Conservation (phyloP, 2,888 invertebrate genomes). For the Tiliacea citrago region DNA sequence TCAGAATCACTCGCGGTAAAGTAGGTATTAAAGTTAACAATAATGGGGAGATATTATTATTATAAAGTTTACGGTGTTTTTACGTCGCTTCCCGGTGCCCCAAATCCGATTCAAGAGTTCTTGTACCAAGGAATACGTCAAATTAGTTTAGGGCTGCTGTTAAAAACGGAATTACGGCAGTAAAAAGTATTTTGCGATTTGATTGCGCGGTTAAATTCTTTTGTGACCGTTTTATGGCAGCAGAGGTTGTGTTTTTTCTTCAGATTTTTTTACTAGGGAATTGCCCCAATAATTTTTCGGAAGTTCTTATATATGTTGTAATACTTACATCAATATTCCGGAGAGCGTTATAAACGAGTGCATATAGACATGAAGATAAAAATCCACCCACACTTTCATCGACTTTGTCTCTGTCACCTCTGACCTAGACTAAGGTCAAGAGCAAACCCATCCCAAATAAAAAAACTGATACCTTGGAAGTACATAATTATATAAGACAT, state of each 20-base stretch:
- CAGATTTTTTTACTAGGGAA: slow-evolving; percentile 15
- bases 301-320: background rate
- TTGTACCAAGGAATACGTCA: slow-evolving; percentile 38
- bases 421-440: too few species aligned
- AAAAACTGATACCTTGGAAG: background rate
- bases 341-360: background rate
- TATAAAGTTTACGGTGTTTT: slow-evolving; percentile 56
- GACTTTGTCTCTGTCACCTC: too few species aligned
- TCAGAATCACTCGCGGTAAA: slow-evolving; percentile 26
- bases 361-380: background rate
- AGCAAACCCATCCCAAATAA: too few species aligned
- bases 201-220: slow-evolving; percentile 34
- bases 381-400: too few species aligned
- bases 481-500: background rate
- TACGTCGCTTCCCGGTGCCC: slow-evolving; percentile 60
- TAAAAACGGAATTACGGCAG: slow-evolving; percentile 38
- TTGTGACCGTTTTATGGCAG: slow-evolving; percentile 32
- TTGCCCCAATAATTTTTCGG: background rate
- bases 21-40: slow-evolving; percentile 51
- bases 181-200: slow-evolving; percentile 49
- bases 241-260: slow-evolving; percentile 23
- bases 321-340: background rate
- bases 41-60: slow-evolving; percentile 44
- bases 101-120: slow-evolving; percentile 44
- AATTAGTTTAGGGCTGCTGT: slow-evolving; percentile 58